Conservation (phyloP, 2,888 invertebrate species). For the Charanyca ferruginea region DNA sequence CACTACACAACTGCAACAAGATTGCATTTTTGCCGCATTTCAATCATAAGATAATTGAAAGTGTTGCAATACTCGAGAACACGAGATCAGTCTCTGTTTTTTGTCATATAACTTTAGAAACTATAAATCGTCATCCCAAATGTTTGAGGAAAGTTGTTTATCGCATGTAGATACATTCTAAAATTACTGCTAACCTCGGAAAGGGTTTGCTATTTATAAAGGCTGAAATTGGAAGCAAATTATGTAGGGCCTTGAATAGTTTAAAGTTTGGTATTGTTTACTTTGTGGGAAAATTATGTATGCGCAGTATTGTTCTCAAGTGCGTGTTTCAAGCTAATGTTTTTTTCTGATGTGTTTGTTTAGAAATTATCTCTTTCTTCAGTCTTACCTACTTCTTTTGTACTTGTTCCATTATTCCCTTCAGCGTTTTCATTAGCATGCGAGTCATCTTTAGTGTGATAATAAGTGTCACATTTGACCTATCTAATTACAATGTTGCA, state of each 20-base stretch:
- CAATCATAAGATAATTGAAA: slow-evolving; percentile 32
- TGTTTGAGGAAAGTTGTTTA: slow-evolving; percentile 1
- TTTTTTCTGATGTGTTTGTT: background rate
- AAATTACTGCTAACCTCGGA: slow-evolving; percentile 8
- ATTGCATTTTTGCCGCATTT: slow-evolving; percentile 33
- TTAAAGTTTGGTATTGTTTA: slow-evolving; percentile 7
- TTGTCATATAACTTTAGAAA: slow-evolving; percentile 3
- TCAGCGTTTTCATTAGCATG: background rate
- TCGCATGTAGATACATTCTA: background rate
- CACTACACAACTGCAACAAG: slow-evolving; percentile 23
- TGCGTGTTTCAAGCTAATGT: background rate
- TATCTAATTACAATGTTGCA: too few species aligned
- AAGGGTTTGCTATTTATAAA: slow-evolving; percentile 17
- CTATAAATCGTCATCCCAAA: background rate
- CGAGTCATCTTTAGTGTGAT: slow-evolving; percentile 2
- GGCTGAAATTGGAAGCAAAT: slow-evolving; percentile 3
- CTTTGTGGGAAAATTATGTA: slow-evolving; percentile 10
- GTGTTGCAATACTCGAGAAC: slow-evolving; percentile 4
- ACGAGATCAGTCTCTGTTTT: background rate
- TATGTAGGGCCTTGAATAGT: slow-evolving; percentile 3
- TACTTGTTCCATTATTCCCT: background rate
- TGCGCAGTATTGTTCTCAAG: background rate
- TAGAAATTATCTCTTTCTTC: background rate
- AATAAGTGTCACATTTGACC: too few species aligned
- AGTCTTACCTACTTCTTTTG: too few species aligned